Conservation (phyloP, 2,797 vertebrate genomes). For the Merluccius polli region DNA sequence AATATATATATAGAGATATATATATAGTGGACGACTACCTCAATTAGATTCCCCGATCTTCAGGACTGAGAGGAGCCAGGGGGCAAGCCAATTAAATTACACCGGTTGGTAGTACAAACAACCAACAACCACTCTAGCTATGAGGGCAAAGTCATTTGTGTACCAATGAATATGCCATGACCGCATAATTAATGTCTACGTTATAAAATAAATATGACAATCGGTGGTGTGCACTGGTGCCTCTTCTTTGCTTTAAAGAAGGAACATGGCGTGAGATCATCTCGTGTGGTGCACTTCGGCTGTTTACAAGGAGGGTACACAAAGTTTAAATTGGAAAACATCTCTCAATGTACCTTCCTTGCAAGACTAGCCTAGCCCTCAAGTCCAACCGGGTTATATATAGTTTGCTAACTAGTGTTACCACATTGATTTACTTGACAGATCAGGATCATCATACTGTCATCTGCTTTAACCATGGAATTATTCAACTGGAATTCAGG, state of each 20-base stretch:
- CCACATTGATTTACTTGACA: background rate
- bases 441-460: background rate
- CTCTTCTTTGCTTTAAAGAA: background rate
- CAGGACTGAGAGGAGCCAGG: background rate
- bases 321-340: background rate
- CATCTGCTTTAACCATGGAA: background rate
- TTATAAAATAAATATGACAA: conserved; percentile 1
- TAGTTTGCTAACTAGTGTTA: conserved; percentile 2
- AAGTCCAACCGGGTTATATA: background rate
- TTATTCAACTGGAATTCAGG: background rate
- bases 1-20: background rate
- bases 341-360: background rate
- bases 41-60: conserved; percentile 19
- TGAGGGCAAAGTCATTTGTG: background rate
- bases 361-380: background rate
- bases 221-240: background rate
- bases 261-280: background rate
- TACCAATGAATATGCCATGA: conserved; percentile 9
- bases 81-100: conserved; percentile 7
- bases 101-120: background rate
- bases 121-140: background rate
- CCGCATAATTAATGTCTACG: background rate
- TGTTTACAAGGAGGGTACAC: background rate
- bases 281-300: background rate
- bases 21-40: background rate